A percentile compares a stretch with the other conserved stretches of the same genome.
Conservation (phyloP, 2,797 vertebrate genomes). For the Hippopotamyrus pictus region DNA sequence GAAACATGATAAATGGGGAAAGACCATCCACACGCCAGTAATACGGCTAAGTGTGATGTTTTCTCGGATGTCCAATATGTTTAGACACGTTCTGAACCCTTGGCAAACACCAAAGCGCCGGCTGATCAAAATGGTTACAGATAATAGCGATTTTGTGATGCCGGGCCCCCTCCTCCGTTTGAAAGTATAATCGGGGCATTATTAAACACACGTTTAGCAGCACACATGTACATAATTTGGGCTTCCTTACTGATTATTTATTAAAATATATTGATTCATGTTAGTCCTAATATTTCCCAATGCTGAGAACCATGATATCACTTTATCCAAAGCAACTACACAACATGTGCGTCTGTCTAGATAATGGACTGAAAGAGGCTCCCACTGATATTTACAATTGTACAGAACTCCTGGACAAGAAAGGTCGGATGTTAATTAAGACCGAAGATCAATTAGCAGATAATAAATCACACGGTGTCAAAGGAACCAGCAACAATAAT, state of each 20-base stretch:
- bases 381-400: conserved; percentile 24
- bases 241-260: neutral
- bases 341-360: conserved; percentile 20
- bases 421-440: conserved; percentile 45
- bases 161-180: neutral
- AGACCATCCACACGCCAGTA: conserved; percentile 19
- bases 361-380: conserved; percentile 12
- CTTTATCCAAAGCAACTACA: neutral
- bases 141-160: neutral
- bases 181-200: neutral
- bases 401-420: conserved; percentile 19
- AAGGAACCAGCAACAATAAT: conserved; percentile 43
- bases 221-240: neutral
- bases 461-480: conserved; percentile 55
- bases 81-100: conserved; percentile 28
- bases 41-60: conserved; percentile 10
- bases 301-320: neutral
- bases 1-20: conserved; percentile 43
- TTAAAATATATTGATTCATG: neutral
- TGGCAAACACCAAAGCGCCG: conserved; percentile 4
- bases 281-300: neutral
- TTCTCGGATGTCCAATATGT: conserved; percentile 31
- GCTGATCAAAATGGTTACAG: neutral
- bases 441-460: conserved; percentile 48
- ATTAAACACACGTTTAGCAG: neutral